Conservation (phyloP, 2,888 invertebrate genomes). For the Drosophila barbarae region DNA sequence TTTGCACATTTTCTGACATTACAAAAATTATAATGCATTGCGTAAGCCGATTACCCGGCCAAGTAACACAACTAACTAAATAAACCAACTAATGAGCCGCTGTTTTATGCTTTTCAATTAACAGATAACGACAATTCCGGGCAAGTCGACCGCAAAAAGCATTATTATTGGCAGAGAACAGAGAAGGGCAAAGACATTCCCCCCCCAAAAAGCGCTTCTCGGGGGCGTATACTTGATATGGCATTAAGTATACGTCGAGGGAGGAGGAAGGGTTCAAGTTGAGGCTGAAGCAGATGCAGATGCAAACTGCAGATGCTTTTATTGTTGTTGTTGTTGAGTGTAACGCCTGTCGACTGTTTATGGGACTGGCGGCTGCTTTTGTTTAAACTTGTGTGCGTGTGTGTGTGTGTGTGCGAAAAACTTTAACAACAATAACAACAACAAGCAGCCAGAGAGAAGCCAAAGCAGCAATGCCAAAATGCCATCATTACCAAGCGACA, state of each 20-base stretch:
- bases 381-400: constrained; percentile 70
- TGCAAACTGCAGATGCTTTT: constrained; percentile 22
- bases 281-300: background rate
- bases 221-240: constrained; percentile 39
- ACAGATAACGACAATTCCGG: constrained; percentile 36
- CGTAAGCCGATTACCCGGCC: constrained; percentile 65
- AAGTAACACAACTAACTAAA: background rate
- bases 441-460: background rate
- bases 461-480: constrained; percentile 62
- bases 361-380: constrained; percentile 75
- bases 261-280: too few relatives aligned
- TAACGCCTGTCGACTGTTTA: constrained; percentile 71
- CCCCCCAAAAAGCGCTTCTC: background rate
- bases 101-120: constrained; percentile 59
- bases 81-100: constrained; percentile 25
- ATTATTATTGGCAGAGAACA: constrained; percentile 10
- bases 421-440: constrained; percentile 58
- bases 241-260: constrained; percentile 53
- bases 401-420: constrained; percentile 30
- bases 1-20: constrained; percentile 27
- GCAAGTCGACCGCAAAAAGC: constrained; percentile 12
- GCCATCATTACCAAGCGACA: constrained; percentile 75
- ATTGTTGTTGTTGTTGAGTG: constrained; percentile 34
- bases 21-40: constrained; percentile 39
- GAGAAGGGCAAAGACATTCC: background rate